Percentiles rank a stretch among this genome's conserved stretches.
phyloP scores from a whole-genome alignment of 1,140 invertebrate genomes.

The Pentalonia nigronervosa region DNA sequence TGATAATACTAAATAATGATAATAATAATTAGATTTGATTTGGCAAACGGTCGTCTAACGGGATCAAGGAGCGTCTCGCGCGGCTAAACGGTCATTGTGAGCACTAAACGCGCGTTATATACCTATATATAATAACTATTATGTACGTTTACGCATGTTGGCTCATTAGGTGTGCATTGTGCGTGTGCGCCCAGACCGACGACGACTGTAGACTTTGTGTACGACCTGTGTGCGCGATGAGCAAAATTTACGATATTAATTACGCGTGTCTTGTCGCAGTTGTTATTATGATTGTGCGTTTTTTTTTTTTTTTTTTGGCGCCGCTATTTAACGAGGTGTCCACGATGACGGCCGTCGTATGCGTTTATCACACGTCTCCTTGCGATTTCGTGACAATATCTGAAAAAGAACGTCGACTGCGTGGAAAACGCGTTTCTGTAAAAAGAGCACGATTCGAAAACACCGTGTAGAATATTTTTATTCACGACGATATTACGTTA shows the following conservation, averaged over 20 bases:
- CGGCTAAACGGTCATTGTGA: background rate
- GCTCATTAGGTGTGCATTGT: conserved; percentile 41
- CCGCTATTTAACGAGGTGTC: background rate
- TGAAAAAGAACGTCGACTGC: background rate
- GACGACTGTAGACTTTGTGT: background rate
- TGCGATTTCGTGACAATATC: background rate
- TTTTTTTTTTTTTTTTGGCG: background rate
- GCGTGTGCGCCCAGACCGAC: background rate
- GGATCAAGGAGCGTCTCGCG: conserved; percentile 35
- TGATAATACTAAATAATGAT: conserved; percentile 3
- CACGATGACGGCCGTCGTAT: background rate
- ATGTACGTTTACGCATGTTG: background rate
- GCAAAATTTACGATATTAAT: conserved; percentile 6
- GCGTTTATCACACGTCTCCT: background rate
- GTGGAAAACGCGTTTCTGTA: background rate
- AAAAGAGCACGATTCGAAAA: background rate
- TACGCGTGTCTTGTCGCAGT: background rate
- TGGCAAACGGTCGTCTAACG: conserved; percentile 28
- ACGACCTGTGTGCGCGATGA: background rate
- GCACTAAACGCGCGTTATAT: background rate
- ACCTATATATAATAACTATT: background rate
- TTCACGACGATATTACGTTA: background rate
- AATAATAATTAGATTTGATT: conserved; percentile 37
- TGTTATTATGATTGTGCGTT: background rate
- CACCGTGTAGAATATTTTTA: background rate